These are phyloP conservation scores for Chrysochloris asiatica DNA, from an alignment of 2,113 vertebrate species.

Conservation along the genomic window DNA sequence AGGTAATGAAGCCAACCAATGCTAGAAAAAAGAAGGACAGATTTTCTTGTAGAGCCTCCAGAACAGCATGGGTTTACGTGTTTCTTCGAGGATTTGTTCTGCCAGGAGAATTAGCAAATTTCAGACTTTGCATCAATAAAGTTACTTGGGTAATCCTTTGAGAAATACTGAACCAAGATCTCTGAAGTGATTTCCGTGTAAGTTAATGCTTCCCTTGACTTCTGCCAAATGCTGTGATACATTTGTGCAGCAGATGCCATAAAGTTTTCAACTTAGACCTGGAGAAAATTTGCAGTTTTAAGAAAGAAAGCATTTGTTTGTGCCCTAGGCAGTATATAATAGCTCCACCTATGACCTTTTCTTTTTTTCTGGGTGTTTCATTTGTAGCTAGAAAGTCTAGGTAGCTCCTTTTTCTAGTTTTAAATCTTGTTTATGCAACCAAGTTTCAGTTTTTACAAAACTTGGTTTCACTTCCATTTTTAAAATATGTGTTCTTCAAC, in stretches of 20 bases:
- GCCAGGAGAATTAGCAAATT: slow-evolving; percentile 53
- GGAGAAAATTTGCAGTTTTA: slow-evolving; percentile 78
- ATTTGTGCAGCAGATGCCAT: slow-evolving; percentile 80
- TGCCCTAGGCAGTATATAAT: slow-evolving; percentile 78
- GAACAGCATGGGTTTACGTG: neutral
- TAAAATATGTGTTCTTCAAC: slow-evolving; percentile 72
- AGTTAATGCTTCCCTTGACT: slow-evolving; percentile 81
- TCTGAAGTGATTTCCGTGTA: slow-evolving; percentile 73
- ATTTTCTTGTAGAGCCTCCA: neutral
- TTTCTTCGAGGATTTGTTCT: slow-evolving; percentile 66
- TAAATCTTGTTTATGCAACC: slow-evolving; percentile 76
- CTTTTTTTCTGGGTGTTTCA: slow-evolving; percentile 79
- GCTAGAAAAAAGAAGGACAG: neutral
- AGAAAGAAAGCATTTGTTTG: slow-evolving; percentile 85
- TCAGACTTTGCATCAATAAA: slow-evolving; percentile 64
- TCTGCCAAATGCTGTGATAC: slow-evolving; percentile 81
- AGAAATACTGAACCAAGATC: slow-evolving; percentile 81
- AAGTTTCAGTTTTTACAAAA: slow-evolving; percentile 77
- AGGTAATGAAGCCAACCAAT: neutral
- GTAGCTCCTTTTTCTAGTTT: slow-evolving; percentile 74
- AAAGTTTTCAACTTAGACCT: slow-evolving; percentile 82
- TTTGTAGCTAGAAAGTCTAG: slow-evolving; percentile 75
- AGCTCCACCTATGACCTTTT: slow-evolving; percentile 82
- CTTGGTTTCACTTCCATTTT: slow-evolving; percentile 72
- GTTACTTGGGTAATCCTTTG: slow-evolving; percentile 78